These are phyloP conservation scores for Mamestra brassicae DNA, from an alignment of 2,888 invertebrate species.

Conservation along the genomic window DNA sequence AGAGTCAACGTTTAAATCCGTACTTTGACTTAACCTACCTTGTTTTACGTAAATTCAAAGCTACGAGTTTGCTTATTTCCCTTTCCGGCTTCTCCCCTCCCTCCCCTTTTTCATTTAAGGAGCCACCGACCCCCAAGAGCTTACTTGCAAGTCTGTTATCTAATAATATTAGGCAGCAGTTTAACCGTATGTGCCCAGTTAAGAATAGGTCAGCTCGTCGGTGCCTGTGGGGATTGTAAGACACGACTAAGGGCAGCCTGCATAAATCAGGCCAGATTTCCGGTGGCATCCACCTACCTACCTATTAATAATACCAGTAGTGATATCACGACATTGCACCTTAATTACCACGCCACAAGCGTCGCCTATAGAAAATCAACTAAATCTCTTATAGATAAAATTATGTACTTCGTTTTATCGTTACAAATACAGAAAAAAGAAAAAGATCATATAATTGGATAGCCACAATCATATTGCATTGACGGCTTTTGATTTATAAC, in stretches of 20 bases:
- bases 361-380: not conserved
- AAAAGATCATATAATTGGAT: conserved; percentile 25
- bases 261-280: conserved; percentile 45
- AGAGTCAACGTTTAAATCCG: conserved; percentile 44
- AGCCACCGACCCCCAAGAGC: conserved; percentile 23
- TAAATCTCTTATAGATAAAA: not conserved
- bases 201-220: conserved; percentile 38
- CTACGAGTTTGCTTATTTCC: conserved; percentile 39
- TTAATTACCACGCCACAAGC: not conserved
- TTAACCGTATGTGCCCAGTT: conserved; percentile 30
- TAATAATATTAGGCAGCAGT: conserved; percentile 52
- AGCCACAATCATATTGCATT: conserved; percentile 16
- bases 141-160: conserved; percentile 46
- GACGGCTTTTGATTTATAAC: conserved; percentile 33
- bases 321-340: conserved; percentile 7
- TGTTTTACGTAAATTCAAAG: conserved; percentile 48
- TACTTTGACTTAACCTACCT: conserved; percentile 42
- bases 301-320: conserved; percentile 8
- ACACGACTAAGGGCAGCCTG: conserved; percentile 24
- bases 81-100: conserved; percentile 19
- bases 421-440: not conserved
- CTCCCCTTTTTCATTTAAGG: conserved; percentile 45
- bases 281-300: conserved; percentile 18
- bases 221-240: conserved; percentile 41
- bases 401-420: not conserved